Evolutionary conservation across 2,888 invertebrate species (phyloP), one percentile per base, ranked within the genome.

Genomic region (Stratiomys singularior): DNA sequence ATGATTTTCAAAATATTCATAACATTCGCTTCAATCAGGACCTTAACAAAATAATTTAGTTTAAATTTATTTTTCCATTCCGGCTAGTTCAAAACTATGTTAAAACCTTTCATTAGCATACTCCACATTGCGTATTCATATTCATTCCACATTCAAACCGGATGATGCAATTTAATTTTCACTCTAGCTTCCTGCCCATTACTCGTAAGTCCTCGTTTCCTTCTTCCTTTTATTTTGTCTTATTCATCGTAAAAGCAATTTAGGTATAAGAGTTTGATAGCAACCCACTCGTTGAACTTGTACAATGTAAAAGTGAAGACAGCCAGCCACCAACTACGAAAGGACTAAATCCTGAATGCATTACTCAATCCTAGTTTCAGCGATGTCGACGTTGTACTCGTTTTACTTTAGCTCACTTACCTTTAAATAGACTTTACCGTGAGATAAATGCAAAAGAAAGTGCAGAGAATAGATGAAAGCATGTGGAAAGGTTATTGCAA

Each of bases 141-240:
- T 30, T 15, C 46, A 25, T 30, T 30, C 30, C 47, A 69, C 37
- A 66, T 47, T 69, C 69, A 15, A 9, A 46, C 47, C 69, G 69
- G 69, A 69, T 30, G 47, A 25, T 21, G 69, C 47, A 69, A 69
- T 69, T 69, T 69, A 46, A 69, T 69, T 69, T 69, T 46, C 69
- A 46, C 23, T 47, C 47, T 11, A 11, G 5, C 30, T 47, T 30
- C 47, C 27, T 69, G 13, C 37, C 37, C 37, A 37, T 9, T 37
- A 37, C 37, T 9, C n/a, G n/a, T n/a, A n/a, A n/a, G n/a, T n/a
- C 9, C 9, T 37, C 37, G 9, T 37, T 37, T 37, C 37, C 37
- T 37, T 37, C 9, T 37, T 37, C 37, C 37, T 37, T 37, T 37
- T 9, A n/a, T n/a, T n/a, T n/a, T n/a, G n/a, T n/a, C 9, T 37